phyloP scores from a whole-genome alignment of 2,888 invertebrate species.

The Tridacna crocea region DNA sequence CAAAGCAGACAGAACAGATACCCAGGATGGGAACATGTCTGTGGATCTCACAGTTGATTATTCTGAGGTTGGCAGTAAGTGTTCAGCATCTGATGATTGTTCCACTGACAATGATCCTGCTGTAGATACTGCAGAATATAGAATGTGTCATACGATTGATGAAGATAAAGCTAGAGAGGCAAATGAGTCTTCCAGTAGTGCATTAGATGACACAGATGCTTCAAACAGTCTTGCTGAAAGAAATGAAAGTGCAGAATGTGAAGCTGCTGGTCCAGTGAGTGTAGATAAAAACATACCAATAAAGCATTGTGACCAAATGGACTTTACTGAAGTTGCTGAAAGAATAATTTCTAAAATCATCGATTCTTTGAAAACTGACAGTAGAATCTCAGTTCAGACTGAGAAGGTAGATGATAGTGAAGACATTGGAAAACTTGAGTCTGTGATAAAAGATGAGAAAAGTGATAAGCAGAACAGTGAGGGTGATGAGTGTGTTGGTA shows the following conservation, averaged over 20 bases:
- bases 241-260: neutral
- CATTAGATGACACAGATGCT: neutral
- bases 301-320: neutral
- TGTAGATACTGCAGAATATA: conserved; percentile 1
- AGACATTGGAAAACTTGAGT: neutral
- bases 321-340: conserved; percentile 14
- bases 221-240: neutral
- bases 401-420: conserved; percentile 2
- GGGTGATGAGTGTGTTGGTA: neutral
- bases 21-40: neutral
- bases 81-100: conserved; percentile 1
- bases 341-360: neutral
- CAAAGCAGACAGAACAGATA: neutral
- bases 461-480: conserved; percentile 15
- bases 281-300: neutral
- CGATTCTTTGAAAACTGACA: neutral
- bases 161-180: conserved; percentile 36
- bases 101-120: conserved; percentile 12
- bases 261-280: neutral
- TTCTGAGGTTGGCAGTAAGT: neutral
- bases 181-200: conserved; percentile 12
- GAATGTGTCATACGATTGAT: conserved; percentile 11
- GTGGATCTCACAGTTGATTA: neutral
- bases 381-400: neutral
- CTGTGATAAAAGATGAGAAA: neutral